Evolutionary conservation across 2,113 vertebrate species (phyloP).

Genomic region (Pachycephala philippinensis): DNA sequence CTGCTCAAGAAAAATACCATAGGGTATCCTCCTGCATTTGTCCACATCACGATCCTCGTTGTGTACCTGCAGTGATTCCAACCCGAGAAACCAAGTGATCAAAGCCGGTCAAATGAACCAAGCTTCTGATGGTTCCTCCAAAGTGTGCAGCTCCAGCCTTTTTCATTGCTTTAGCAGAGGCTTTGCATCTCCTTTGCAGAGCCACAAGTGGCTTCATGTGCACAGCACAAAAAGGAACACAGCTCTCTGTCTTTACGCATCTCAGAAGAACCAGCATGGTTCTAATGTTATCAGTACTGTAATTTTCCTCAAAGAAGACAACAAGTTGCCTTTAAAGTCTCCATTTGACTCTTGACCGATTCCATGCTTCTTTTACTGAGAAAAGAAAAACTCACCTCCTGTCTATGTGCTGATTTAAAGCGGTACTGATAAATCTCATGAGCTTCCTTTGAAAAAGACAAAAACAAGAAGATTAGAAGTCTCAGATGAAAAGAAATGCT

Average conservation of each 20-base stretch:
- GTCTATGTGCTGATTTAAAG: conserved; percentile 22
- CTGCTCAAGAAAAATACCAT: neutral
- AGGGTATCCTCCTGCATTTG: neutral
- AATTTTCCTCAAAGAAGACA: neutral
- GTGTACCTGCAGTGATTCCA: neutral
- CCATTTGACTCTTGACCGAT: neutral
- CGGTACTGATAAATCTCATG: conserved; percentile 34
- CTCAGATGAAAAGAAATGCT: neutral
- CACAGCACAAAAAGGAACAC: neutral
- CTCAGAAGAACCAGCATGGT: neutral
- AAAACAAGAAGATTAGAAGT: neutral
- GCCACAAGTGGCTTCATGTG: neutral
- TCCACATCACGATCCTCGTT: accelerated
- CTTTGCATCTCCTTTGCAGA: neutral
- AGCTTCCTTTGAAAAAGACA: conserved; percentile 15
- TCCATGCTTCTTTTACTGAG: neutral
- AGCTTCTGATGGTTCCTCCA: neutral
- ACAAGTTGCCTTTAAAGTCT: neutral
- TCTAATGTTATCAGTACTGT: neutral
- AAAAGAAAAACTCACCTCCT: conserved; percentile 41
- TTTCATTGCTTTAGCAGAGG: neutral
- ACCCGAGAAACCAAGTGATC: neutral
- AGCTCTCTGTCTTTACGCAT: neutral
- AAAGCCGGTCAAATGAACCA: neutral
- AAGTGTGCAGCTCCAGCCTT: neutral